Evolutionary conservation across 2,113 vertebrate genomes (phyloP), one percentile per base, ranked within the genome.

Genomic region (Ammodytes dubius): DNA sequence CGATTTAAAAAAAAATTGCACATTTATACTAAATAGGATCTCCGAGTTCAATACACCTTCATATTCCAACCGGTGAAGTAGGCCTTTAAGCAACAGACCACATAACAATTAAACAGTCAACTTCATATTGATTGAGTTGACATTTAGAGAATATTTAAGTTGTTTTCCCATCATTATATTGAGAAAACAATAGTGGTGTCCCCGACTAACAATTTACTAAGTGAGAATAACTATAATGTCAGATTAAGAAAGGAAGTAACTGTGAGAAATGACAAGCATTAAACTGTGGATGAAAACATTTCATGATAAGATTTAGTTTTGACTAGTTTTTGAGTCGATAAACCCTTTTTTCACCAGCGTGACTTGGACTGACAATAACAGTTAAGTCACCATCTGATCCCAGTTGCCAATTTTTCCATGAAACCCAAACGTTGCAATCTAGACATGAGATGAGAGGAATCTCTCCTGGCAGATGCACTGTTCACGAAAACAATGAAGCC

Each of bases 241-340:
- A 50, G 6, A 37, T 35, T 35, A 46, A 56, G 12, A 46, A 56
- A 27, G 9, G 0, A 37, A 27, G 4, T 14, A n/a, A 46, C 35
- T 6, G 7, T 7, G 17, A 39, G 7, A 43, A 15, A 66, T 8
- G 7, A 57, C 8, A 39, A 12, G 13, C 37, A 9, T 49, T 60
- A 35, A 54, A 4, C 42, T 39, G 52, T 50, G n/a, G 40, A n/a
- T 7, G 42, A 65, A 53, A 64, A 27, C 37, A 54, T 70, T 13
- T 57, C 49, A 43, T 81, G 59, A 69, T 46, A 17, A 59, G 19
- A 54, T 50, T 73, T 14, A 57, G 81, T 86, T 86, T 65, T 77
- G 83, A 53, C 81, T 84, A 17, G 37, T 63, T 72, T 73, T 54
- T 71, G 17, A 84, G 83, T 79, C 85, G 82, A 89, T 85, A 70